These are phyloP conservation scores for Calcarius ornatus DNA, from an alignment of 2,113 vertebrate species.

Conservation along the genomic window DNA sequence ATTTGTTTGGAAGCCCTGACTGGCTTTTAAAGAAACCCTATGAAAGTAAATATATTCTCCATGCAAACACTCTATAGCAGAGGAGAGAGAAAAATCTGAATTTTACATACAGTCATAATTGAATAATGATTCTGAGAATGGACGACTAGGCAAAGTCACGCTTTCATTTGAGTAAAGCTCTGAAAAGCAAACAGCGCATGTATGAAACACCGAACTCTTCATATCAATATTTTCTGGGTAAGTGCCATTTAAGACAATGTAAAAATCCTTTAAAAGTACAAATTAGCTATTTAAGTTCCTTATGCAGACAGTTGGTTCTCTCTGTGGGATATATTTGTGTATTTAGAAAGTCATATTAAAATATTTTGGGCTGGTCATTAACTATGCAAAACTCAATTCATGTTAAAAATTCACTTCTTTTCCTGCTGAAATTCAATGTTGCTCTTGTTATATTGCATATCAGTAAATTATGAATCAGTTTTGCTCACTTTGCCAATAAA, in stretches of 20 bases:
- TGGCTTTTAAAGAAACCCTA: not conserved
- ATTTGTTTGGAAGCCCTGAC: not conserved
- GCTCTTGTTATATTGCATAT: not conserved
- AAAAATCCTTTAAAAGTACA: not conserved
- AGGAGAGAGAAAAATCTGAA: not conserved
- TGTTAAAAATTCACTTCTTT: not conserved
- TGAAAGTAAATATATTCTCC: not conserved
- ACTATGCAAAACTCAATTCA: not conserved
- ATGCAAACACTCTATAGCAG: not conserved
- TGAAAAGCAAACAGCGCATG: not conserved
- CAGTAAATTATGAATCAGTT: slow-evolving; percentile 20
- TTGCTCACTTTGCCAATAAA: not conserved
- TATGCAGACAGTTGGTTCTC: not conserved
- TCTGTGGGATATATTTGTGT: not conserved
- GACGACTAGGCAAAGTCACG: not conserved
- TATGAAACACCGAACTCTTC: not conserved
- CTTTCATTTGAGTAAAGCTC: not conserved
- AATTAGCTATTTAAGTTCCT: not conserved
- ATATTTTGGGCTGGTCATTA: not conserved
- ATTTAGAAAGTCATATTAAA: not conserved
- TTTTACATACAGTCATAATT: not conserved
- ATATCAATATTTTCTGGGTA: not conserved
- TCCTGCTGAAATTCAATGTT: not conserved
- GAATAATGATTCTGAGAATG: not conserved
- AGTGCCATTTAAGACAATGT: not conserved